These are phyloP conservation scores for Fulica atra DNA, from an alignment of 2,113 vertebrate genomes.

Conservation along the genomic window DNA sequence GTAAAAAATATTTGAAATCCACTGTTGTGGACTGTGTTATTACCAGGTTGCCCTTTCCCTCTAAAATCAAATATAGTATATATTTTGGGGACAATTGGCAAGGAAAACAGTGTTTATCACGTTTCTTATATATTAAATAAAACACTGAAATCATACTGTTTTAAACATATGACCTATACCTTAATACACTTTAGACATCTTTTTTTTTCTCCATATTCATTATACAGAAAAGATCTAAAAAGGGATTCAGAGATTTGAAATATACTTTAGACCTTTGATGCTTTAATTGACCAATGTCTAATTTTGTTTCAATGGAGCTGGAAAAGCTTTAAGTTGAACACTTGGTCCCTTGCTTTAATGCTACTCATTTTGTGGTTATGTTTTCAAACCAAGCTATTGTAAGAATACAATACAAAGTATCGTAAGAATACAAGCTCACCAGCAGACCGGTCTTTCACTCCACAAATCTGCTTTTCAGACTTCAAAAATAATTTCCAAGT, in stretches of 20 bases:
- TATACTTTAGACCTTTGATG: not conserved
- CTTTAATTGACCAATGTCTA: not conserved
- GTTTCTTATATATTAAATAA: not conserved
- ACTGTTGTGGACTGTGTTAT: not conserved
- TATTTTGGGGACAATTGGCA: not conserved
- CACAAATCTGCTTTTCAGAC: constrained; percentile 27
- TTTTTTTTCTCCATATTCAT: not conserved
- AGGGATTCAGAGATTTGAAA: not conserved
- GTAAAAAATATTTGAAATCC: not conserved
- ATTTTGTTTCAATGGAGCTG: not conserved
- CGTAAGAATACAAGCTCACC: not conserved
- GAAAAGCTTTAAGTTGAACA: not conserved
- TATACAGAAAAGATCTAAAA: not conserved
- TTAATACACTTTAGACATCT: not conserved
- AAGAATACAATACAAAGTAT: not conserved
- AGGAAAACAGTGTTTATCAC: not conserved
- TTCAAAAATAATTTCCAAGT: constrained; percentile 50
- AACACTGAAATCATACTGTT: not conserved
- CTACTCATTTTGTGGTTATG: not conserved
- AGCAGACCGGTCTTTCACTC: not conserved
- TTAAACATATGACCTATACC: not conserved
- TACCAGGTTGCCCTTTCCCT: not conserved
- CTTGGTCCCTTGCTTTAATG: not conserved
- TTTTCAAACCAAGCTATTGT: not conserved
- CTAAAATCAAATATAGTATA: not conserved